These are phyloP conservation scores for Thunnus albacares DNA, from an alignment of 2,797 vertebrate genomes.

Conservation along the genomic window DNA sequence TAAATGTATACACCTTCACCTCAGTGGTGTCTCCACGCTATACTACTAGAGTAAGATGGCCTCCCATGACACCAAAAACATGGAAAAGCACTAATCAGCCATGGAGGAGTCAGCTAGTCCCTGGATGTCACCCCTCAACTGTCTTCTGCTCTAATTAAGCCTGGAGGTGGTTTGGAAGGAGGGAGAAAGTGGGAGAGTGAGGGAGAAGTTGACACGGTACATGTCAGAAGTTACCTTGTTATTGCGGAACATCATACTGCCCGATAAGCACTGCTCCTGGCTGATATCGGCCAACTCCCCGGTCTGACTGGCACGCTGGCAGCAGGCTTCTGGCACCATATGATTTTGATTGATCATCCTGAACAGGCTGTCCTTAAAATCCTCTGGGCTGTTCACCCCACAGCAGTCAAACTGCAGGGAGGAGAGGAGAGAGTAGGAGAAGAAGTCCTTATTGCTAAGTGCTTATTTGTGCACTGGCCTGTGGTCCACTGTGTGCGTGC, in stretches of 20 bases:
- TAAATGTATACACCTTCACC: not conserved
- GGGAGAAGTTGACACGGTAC: conserved; percentile 28
- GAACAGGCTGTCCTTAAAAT: conserved; percentile 91
- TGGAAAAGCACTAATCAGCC: conserved; percentile 77
- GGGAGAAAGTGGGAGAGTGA: conserved; percentile 7
- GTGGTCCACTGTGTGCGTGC: conserved; percentile 54
- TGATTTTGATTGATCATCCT: conserved; percentile 79
- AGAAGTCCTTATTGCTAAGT: conserved; percentile 53
- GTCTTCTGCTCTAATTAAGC: conserved; percentile 77
- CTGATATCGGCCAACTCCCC: conserved; percentile 83
- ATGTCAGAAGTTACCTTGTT: conserved; percentile 89
- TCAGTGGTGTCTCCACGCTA: conserved; percentile 34
- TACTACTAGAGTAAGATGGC: conserved; percentile 38
- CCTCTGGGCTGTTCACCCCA: conserved; percentile 95
- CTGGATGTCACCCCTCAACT: conserved; percentile 67
- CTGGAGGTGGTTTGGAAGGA: conserved; percentile 64
- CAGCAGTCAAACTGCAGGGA: conserved; percentile 93
- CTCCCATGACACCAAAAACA: conserved; percentile 69
- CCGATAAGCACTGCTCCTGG: conserved; percentile 89
- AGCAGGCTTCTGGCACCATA: conserved; percentile 90
- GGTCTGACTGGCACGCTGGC: conserved; percentile 86
- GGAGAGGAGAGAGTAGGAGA: conserved; percentile 41
- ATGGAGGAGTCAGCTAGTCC: conserved; percentile 67
- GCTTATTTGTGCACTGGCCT: conserved; percentile 64
- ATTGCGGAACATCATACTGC: conserved; percentile 90